phyloP scores from a whole-genome alignment of 2,113 vertebrate genomes.

The Nerophis lumbriciformis region DNA sequence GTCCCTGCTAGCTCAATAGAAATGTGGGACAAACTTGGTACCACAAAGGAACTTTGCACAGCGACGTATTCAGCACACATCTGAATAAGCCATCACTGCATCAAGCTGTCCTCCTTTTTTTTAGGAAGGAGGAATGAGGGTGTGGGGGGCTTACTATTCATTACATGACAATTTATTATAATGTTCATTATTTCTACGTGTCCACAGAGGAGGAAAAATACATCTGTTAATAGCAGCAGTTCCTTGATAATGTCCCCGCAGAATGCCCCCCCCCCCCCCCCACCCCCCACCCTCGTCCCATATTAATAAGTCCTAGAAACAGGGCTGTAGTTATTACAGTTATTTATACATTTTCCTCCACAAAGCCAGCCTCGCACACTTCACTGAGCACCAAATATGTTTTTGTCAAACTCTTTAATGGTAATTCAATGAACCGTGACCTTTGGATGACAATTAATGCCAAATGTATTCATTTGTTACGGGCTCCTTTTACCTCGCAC shows the following conservation, averaged over 20 bases:
- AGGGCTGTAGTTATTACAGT: slow-evolving; percentile 61
- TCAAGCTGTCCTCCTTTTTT: slow-evolving; percentile 44
- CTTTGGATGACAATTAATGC: slow-evolving; percentile 68
- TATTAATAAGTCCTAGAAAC: slow-evolving; percentile 62
- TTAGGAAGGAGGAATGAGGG: background rate
- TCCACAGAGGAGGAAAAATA: slow-evolving; percentile 68
- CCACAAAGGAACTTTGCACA: slow-evolving; percentile 62
- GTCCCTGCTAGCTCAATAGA: slow-evolving; percentile 59
- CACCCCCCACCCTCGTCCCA: slow-evolving; percentile 31
- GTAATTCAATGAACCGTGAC: slow-evolving; percentile 71
- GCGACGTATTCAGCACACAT: slow-evolving; percentile 41
- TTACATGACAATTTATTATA: slow-evolving; percentile 64
- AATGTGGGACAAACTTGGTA: slow-evolving; percentile 62
- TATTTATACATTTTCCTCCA: slow-evolving; percentile 69
- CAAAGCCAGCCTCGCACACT: slow-evolving; percentile 56
- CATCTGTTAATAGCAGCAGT: slow-evolving; percentile 60
- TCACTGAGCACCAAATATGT: slow-evolving; percentile 70
- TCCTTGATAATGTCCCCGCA: slow-evolving; percentile 56
- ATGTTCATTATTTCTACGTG: slow-evolving; percentile 63
- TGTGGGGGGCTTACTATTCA: slow-evolving; percentile 43
- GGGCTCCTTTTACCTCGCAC: slow-evolving; percentile 64
- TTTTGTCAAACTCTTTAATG: slow-evolving; percentile 67
- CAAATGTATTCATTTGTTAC: slow-evolving; percentile 68
- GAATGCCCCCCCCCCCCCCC: slow-evolving; percentile 40
- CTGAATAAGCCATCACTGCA: slow-evolving; percentile 52